Conservation (phyloP, 2,113 vertebrate genomes). For the Platysteira castanea region DNA sequence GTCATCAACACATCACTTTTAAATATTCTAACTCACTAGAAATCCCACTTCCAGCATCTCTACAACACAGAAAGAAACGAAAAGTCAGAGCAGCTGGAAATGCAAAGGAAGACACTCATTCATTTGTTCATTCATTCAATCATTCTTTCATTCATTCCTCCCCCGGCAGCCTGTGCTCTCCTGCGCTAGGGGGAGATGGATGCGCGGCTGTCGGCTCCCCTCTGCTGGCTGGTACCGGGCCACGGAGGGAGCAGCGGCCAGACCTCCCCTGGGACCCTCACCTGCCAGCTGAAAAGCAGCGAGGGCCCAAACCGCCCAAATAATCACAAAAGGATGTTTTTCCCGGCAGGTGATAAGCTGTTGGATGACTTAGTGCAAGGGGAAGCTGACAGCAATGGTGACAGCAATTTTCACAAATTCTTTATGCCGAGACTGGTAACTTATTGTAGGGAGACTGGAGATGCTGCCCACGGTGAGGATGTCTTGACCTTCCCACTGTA, state of each 20-base stretch:
- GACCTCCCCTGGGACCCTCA: accelerated
- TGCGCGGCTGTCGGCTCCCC: neutral
- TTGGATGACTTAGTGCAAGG: neutral
- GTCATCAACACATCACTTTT: neutral
- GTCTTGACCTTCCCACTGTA: neutral
- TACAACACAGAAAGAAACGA: neutral
- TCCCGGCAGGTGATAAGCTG: neutral
- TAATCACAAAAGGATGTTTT: accelerated
- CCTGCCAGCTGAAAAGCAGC: neutral
- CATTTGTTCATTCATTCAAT: neutral
- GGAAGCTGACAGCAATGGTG: neutral
- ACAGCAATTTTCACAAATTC: neutral
- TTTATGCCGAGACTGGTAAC: accelerated
- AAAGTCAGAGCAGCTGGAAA: neutral
- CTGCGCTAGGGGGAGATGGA: accelerated
- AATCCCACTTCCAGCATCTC: neutral
- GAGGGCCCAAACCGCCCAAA: neutral
- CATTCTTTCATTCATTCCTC: neutral
- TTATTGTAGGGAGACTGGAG: neutral
- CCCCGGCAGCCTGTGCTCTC: neutral
- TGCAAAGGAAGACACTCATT: neutral
- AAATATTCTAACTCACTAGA: neutral
- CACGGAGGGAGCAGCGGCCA: accelerated
- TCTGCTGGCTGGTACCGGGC: neutral
- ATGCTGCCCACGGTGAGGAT: neutral